phyloP scores from a whole-genome alignment of 1,140 invertebrate species.

The Aphis craccivora region DNA sequence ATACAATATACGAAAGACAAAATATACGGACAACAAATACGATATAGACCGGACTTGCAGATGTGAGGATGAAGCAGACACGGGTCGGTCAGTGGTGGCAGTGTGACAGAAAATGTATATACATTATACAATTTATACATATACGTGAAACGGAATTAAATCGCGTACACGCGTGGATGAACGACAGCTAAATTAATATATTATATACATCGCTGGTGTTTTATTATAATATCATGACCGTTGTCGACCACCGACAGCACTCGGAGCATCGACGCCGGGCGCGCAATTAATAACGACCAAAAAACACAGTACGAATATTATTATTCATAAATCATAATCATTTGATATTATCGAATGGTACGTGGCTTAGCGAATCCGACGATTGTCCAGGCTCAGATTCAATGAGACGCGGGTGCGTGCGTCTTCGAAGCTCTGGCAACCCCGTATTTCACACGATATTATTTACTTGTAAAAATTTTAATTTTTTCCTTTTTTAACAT shows the following conservation, averaged over 20 bases:
- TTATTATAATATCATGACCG: not conserved
- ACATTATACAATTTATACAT: too few species aligned
- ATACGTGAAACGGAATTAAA: not conserved
- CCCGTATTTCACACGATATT: not conserved
- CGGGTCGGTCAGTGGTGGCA: too few species aligned
- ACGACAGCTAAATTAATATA: conserved; percentile 8
- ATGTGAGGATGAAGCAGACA: not conserved
- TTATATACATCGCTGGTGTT: not conserved
- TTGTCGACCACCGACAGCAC: too few species aligned
- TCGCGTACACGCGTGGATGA: not conserved
- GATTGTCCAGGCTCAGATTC: not conserved
- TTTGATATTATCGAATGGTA: not conserved
- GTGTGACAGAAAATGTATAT: not conserved
- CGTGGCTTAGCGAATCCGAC: not conserved
- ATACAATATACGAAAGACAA: not conserved
- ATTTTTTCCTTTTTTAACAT: not conserved
- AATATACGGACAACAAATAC: not conserved
- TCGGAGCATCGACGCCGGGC: not conserved
- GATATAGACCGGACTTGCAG: not conserved
- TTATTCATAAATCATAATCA: too few species aligned
- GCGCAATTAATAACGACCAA: not conserved
- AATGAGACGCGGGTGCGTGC: too few species aligned
- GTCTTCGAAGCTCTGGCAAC: not conserved
- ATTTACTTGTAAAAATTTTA: not conserved
- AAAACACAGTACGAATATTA: not conserved